Conservation (phyloP, 2,113 vertebrate genomes). For the Paramisgurnus dabryanus region DNA sequence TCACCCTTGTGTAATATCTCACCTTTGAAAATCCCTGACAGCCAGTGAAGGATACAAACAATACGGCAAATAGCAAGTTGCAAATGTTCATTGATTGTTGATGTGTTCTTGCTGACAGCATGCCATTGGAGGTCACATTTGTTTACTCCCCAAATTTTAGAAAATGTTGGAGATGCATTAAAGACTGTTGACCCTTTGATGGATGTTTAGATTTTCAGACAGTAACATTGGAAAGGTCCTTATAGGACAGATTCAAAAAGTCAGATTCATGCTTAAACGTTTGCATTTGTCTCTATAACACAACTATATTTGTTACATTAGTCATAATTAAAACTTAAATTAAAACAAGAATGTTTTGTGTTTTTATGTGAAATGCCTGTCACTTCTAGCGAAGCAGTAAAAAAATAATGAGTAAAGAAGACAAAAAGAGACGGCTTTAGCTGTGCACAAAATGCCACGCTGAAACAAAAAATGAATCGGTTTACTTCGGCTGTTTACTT, state of each 20-base stretch:
- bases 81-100: conserved; percentile 85
- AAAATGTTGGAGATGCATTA: conserved; percentile 71
- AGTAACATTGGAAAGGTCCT: conserved; percentile 7
- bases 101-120: conserved; percentile 74
- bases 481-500: conserved; percentile 78
- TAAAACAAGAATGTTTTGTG: conserved; percentile 56
- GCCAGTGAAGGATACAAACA: conserved; percentile 75
- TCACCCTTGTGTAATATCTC: conserved; percentile 64
- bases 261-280: too few relatives aligned
- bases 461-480: conserved; percentile 77
- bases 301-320: too few relatives aligned
- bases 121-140: conserved; percentile 73
- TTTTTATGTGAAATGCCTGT: conserved; percentile 70
- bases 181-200: conserved; percentile 67
- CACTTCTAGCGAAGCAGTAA: conserved; percentile 68
- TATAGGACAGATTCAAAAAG: background rate
- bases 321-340: conserved; percentile 2
- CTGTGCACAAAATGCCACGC: conserved; percentile 68
- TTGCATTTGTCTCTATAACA: too few relatives aligned
- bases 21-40: conserved; percentile 70
- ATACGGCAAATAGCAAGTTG: conserved; percentile 82
- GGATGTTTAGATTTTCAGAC: conserved; percentile 45
- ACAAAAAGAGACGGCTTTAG: conserved; percentile 70
- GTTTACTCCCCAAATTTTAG: conserved; percentile 81
- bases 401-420: conserved; percentile 68